Evolutionary conservation across 1,140 invertebrate genomes (phyloP).

Genomic region (Chironomus striatipennis): DNA sequence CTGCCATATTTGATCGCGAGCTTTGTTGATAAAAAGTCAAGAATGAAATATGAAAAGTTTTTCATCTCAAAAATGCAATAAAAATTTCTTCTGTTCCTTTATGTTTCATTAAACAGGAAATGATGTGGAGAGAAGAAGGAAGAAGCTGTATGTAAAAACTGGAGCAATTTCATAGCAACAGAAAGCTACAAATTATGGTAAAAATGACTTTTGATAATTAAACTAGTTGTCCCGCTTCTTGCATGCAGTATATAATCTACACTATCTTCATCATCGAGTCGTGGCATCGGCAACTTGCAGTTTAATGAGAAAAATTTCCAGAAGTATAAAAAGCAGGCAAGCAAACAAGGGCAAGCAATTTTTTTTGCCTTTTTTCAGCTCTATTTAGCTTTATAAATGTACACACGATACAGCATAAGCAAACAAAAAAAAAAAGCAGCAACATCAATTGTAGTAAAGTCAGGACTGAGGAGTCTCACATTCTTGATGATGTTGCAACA

Average conservation of each 20-base stretch:
- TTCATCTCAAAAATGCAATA: background rate
- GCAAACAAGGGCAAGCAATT: background rate
- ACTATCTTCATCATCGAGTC: no score
- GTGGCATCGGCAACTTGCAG: no score
- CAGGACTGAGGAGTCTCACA: background rate
- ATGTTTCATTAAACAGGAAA: background rate
- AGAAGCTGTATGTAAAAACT: no score
- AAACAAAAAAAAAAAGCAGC: background rate
- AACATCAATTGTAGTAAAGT: background rate
- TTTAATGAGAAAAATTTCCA: no score
- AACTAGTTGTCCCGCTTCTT: background rate
- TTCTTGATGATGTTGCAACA: constrained; percentile 23
- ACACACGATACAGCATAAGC: background rate
- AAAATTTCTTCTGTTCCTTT: background rate
- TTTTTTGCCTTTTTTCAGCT: background rate
- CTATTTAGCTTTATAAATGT: background rate
- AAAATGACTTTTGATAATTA: background rate
- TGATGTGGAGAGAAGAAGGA: background rate
- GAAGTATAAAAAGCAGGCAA: background rate
- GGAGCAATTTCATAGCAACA: background rate
- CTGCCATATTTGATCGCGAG: no score
- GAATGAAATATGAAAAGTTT: background rate
- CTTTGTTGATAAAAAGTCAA: background rate
- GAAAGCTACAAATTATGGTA: background rate
- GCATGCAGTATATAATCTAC: no score